Percentiles rank a stretch among this genome's conserved stretches.
These are phyloP conservation scores for Ceratina japonica DNA, from an alignment of 1,140 invertebrate genomes.

Conservation along the genomic window DNA sequence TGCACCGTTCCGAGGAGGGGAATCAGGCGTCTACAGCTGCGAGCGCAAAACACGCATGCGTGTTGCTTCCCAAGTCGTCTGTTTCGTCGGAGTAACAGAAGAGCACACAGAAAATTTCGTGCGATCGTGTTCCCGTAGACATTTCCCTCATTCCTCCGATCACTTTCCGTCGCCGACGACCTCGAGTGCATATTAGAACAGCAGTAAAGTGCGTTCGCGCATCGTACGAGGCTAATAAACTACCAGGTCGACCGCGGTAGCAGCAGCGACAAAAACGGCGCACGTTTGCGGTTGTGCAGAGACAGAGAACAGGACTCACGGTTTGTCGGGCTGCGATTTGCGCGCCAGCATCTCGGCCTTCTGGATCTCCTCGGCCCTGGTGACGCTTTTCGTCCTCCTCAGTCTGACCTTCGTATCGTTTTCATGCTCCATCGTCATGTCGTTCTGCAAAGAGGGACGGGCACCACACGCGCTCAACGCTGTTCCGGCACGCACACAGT, in stretches of 20 bases:
- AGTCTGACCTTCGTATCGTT: conserved; percentile 79
- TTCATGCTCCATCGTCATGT: conserved; percentile 68
- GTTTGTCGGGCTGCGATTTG: conserved; percentile 91
- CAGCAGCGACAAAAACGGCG: not conserved
- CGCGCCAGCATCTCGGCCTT: conserved; percentile 88
- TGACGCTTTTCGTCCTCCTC: conserved; percentile 90
- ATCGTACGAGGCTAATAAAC: not conserved
- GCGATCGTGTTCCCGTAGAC: not conserved
- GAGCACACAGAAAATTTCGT: conserved; percentile 37
- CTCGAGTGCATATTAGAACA: no score
- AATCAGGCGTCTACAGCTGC: not conserved
- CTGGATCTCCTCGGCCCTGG: conserved; percentile 91
- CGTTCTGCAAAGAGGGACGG: conserved; percentile 15
- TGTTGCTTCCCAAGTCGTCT: not conserved
- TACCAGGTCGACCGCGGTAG: no score
- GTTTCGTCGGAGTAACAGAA: conserved; percentile 11
- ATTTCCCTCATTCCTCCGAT: no score
- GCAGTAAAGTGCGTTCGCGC: not conserved
- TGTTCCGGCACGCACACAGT: conserved; percentile 21
- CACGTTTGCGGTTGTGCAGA: conserved; percentile 6
- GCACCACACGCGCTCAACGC: conserved; percentile 19
- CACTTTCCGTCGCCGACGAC: not conserved
- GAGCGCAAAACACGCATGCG: conserved; percentile 45
- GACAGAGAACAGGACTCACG: conserved; percentile 83
- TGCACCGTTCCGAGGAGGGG: not conserved